Conservation (phyloP, 2,797 vertebrate species). For the Gadopsis marmoratus region DNA sequence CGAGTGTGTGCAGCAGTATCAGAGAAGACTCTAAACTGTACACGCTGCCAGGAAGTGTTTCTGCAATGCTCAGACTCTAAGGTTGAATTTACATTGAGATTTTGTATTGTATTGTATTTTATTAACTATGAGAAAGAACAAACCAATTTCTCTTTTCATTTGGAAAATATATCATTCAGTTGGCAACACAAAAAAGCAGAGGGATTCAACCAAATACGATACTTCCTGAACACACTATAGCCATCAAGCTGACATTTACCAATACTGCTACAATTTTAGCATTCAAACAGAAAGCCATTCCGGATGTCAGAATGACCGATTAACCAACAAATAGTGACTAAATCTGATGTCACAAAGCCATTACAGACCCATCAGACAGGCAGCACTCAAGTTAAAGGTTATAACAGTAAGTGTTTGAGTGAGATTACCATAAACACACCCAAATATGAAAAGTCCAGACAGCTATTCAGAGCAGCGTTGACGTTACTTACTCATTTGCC, state of each 20-base stretch:
- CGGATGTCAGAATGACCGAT: slow-evolving; percentile 25
- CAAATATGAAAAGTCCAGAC: neutral
- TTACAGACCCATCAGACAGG: neutral
- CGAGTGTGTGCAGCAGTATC: no score
- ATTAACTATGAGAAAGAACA: neutral
- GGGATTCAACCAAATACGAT: neutral
- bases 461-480: neutral
- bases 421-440: slow-evolving; percentile 15
- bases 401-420: slow-evolving; percentile 15
- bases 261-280: slow-evolving; percentile 15
- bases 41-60: neutral
- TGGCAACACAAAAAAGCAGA: neutral
- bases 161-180: neutral
- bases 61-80: neutral
- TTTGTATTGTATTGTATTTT: neutral
- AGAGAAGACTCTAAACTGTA: neutral
- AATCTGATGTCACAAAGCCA: neutral
- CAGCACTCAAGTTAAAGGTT: neutral
- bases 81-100: neutral
- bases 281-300: slow-evolving; percentile 24
- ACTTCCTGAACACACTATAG: slow-evolving; percentile 13
- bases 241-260: slow-evolving; percentile 26
- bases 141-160: neutral
- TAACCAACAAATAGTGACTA: slow-evolving; percentile 11
- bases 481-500: slow-evolving; percentile 92